These are phyloP conservation scores for Eriosoma lanigerum DNA, from an alignment of 1,140 invertebrate species.

Conservation along the genomic window DNA sequence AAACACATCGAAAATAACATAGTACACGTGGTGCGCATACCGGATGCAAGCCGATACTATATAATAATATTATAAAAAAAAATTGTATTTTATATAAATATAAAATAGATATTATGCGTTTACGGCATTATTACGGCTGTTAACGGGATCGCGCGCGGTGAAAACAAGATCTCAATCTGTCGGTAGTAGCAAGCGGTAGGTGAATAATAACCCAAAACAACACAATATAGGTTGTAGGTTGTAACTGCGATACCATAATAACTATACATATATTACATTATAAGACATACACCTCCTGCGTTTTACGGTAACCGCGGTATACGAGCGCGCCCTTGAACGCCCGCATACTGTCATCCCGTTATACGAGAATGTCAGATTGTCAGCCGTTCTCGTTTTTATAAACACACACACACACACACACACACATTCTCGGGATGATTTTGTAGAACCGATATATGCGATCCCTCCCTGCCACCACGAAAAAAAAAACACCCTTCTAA, in stretches of 20 bases:
- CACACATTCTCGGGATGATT: too few species aligned
- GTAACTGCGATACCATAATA: too few species aligned
- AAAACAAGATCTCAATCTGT: slow-evolving; percentile 39
- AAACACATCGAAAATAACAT: slow-evolving; percentile 23
- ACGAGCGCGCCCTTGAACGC: slow-evolving; percentile 36
- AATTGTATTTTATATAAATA: too few species aligned
- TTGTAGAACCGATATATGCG: too few species aligned
- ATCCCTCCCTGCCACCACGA: too few species aligned
- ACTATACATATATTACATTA: too few species aligned
- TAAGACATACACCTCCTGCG: background rate
- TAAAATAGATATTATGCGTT: too few species aligned
- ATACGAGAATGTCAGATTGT: background rate
- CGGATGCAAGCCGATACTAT: slow-evolving; percentile 8
- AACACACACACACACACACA: too few species aligned
- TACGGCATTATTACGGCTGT: background rate
- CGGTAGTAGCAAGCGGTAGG: background rate
- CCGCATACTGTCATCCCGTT: slow-evolving; percentile 37
- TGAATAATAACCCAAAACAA: too few species aligned
- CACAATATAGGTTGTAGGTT: too few species aligned
- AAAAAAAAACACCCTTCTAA: too few species aligned
- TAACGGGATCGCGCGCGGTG: background rate
- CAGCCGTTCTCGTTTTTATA: too few species aligned
- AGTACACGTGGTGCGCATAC: background rate
- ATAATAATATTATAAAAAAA: background rate
- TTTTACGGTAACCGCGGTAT: background rate